Evolutionary conservation across 1,140 invertebrate species (phyloP).

Genomic region (Portunus trituberculatus): DNA sequence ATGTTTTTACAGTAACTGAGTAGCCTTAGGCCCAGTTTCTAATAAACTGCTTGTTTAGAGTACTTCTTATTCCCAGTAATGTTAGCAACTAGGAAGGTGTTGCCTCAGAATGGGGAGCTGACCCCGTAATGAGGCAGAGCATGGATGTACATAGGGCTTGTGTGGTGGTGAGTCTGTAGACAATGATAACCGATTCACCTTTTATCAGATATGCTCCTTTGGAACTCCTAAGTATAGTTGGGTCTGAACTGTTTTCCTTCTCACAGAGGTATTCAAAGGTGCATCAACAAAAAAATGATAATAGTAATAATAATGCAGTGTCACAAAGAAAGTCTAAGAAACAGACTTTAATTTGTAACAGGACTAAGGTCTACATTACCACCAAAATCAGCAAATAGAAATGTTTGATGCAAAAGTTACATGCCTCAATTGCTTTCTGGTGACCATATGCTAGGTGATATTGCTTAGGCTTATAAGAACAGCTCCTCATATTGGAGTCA

Average conservation of each 20-base stretch:
- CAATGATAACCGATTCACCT: slow-evolving; percentile 65
- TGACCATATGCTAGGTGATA: too few species aligned
- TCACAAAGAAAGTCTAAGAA: not conserved
- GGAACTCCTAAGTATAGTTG: slow-evolving; percentile 72
- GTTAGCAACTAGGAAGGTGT: slow-evolving; percentile 23
- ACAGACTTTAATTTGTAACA: not conserved
- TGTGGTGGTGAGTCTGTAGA: slow-evolving; percentile 73
- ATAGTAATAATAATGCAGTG: not conserved
- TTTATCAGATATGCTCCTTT: slow-evolving; percentile 66
- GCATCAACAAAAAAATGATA: slow-evolving; percentile 36
- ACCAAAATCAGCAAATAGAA: not conserved
- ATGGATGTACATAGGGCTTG: slow-evolving; percentile 72
- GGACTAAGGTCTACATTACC: slow-evolving; percentile 4
- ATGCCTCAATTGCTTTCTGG: not conserved
- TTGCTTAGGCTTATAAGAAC: not conserved
- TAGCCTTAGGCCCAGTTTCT: slow-evolving; percentile 68
- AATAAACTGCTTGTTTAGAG: slow-evolving; percentile 52
- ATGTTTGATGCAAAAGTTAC: not conserved
- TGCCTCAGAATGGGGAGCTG: slow-evolving; percentile 63
- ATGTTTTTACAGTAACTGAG: slow-evolving; percentile 56
- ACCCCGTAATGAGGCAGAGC: slow-evolving; percentile 63
- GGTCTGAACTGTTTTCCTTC: slow-evolving; percentile 37
- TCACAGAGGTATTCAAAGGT: slow-evolving; percentile 63
- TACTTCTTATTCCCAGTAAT: slow-evolving; percentile 28
- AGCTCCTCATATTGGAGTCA: not conserved